Evolutionary conservation across 2,888 invertebrate species (phyloP), one percentile per base, ranked within the genome.

Genomic region (Aphrophora alni): DNA sequence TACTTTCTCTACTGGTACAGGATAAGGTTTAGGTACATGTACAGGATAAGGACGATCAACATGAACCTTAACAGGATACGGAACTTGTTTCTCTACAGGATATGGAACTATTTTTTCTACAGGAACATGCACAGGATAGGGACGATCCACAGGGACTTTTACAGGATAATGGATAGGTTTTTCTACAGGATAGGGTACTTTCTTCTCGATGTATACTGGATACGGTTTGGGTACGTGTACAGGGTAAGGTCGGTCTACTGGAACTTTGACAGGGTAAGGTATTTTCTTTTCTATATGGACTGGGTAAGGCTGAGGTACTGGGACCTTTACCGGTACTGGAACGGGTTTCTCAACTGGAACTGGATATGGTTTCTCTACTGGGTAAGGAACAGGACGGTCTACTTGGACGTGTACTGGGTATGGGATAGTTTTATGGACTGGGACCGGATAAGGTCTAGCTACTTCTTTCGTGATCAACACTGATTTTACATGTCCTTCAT

Each of bases 251-350:
- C n/a, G n/a, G n/a, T n/a, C n/a, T n/a, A n/a, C n/a, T n/a, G n/a
- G n/a, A n/a, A n/a, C n/a, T 71, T 84, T 83, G n/a, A 83, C 83
- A 51, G 82, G 82, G 87, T 94, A 94, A 0, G 94, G 94, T 77
- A 94, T 92, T 81, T 91, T 93, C 87, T 94, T 94, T 85, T 93
- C 93, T 0, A 95, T 92, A 73, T 90, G 92, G 0, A 93, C 91
- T 93, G 95, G 95, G 87, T 93, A 93, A 8, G 95, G n/a, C n/a
- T n/a, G n/a, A n/a, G n/a, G n/a, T n/a, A n/a, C n/a, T n/a, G n/a
- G n/a, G n/a, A n/a, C n/a, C 94, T 83, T 93, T 93, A 71, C 75
- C 27, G 69, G 38, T 38, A 77, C 77, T 59, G 77, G 77, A 12
- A 33, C n/a, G n/a, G 77, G 77, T 70, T 77, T 77, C 38, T 77